A percentile compares a stretch with the other conserved stretches of the same genome.
These are phyloP conservation scores for Acropora yongei DNA, from an alignment of 64 coral and sea anemone genomes.

Conservation along the genomic window DNA sequence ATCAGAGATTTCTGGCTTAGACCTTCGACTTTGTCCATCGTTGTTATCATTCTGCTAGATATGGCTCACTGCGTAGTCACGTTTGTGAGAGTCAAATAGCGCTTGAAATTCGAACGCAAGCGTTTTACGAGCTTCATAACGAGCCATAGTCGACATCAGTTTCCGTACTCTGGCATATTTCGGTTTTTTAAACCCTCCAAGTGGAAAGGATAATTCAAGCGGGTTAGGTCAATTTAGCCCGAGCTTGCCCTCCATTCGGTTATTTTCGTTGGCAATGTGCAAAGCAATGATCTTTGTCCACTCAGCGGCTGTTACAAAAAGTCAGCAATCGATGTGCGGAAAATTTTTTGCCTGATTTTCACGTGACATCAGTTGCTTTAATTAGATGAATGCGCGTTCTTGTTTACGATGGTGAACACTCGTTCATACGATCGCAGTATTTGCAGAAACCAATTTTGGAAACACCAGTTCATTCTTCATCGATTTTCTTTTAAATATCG, in stretches of 20 bases:
- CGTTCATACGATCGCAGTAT: background rate
- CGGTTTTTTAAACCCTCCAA: background rate
- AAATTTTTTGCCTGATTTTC: background rate
- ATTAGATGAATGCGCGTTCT: background rate
- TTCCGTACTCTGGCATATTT: background rate
- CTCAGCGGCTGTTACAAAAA: background rate
- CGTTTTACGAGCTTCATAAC: background rate
- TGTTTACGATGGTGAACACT: constrained; percentile 6
- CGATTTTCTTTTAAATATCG: background rate
- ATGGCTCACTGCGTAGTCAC: background rate
- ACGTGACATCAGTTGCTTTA: constrained; percentile 24
- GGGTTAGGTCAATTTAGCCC: background rate
- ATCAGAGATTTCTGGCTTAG: background rate
- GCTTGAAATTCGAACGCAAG: background rate
- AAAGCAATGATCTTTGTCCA: background rate
- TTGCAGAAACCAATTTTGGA: background rate
- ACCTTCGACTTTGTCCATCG: background rate
- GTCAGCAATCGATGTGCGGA: background rate
- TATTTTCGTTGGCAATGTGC: background rate
- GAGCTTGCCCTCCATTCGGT: background rate
- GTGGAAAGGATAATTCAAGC: background rate
- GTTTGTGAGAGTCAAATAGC: background rate
- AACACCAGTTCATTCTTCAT: too few relatives aligned
- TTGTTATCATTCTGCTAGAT: background rate
- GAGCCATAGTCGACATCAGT: background rate